A percentile compares a stretch with the other conserved stretches of the same genome.
These are phyloP conservation scores for Leuctra nigra DNA, from an alignment of 2,888 invertebrate genomes.

Conservation along the genomic window DNA sequence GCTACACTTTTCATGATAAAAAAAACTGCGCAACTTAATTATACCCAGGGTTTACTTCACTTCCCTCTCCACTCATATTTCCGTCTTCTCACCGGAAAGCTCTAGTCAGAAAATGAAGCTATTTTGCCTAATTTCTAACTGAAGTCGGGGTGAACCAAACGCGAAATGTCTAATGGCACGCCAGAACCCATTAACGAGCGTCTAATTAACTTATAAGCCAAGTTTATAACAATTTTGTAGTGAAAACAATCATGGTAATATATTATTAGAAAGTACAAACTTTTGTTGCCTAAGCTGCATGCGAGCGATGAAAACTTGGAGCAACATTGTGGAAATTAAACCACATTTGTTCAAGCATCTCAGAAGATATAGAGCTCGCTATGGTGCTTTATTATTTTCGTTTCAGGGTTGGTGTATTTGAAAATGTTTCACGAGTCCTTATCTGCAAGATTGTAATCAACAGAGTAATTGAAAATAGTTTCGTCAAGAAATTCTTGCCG, in stretches of 20 bases:
- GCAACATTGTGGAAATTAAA: slow-evolving; percentile 17
- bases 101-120: slow-evolving; percentile 25
- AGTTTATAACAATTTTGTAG: slow-evolving; percentile 25
- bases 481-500: neutral
- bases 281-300: too few relatives aligned
- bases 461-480: slow-evolving; percentile 7
- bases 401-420: neutral
- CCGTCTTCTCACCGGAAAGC: slow-evolving; percentile 20
- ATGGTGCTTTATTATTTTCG: neutral
- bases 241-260: slow-evolving; percentile 19
- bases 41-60: slow-evolving; percentile 8
- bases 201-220: slow-evolving; percentile 24
- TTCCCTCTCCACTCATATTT: too few relatives aligned
- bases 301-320: too few relatives aligned
- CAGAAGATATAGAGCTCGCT: neutral
- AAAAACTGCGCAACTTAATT: neutral
- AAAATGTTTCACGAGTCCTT: neutral
- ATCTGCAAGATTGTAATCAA: neutral
- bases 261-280: slow-evolving; percentile 18
- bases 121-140: slow-evolving; percentile 28
- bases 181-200: slow-evolving; percentile 24
- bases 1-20: neutral
- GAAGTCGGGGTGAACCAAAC: slow-evolving; percentile 13
- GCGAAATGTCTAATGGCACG: slow-evolving; percentile 22
- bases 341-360: slow-evolving; percentile 1